A percentile compares a stretch with the other conserved stretches of the same genome.
These are phyloP conservation scores for Bombus affinis DNA, from an alignment of 1,140 invertebrate species.

Conservation along the genomic window DNA sequence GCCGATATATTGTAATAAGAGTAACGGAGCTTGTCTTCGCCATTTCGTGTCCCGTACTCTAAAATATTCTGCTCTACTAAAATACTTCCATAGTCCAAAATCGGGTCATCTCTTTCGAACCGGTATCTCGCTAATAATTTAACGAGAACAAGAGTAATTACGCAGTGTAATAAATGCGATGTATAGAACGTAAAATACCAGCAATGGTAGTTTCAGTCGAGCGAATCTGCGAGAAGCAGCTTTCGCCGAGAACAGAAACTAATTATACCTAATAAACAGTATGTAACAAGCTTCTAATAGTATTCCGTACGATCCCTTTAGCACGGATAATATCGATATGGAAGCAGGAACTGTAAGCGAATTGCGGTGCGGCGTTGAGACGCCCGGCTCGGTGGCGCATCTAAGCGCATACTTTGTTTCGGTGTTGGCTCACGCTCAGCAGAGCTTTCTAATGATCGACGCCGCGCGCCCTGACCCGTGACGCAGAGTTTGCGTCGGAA, in stretches of 20 bases:
- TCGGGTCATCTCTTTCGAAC: too few species aligned
- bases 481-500: too few species aligned
- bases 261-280: slow-evolving; percentile 8
- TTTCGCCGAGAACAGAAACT: background rate
- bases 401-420: too few species aligned
- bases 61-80: too few species aligned
- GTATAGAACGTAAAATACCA: background rate
- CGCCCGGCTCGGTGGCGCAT: too few species aligned
- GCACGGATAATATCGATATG: background rate
- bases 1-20: too few species aligned
- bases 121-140: background rate
- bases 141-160: background rate
- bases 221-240: background rate
- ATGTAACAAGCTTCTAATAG: background rate
- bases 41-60: background rate
- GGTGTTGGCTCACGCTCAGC: too few species aligned
- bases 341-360: background rate
- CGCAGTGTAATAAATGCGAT: too few species aligned
- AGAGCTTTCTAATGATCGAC: too few species aligned
- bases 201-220: background rate
- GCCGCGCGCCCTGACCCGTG: too few species aligned
- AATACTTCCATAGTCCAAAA: background rate
- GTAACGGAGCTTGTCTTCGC: background rate
- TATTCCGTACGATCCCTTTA: background rate
- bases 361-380: background rate